These are phyloP conservation scores for Takifugu bimaculatus DNA, from an alignment of 2,113 vertebrate species.

Conservation along the genomic window DNA sequence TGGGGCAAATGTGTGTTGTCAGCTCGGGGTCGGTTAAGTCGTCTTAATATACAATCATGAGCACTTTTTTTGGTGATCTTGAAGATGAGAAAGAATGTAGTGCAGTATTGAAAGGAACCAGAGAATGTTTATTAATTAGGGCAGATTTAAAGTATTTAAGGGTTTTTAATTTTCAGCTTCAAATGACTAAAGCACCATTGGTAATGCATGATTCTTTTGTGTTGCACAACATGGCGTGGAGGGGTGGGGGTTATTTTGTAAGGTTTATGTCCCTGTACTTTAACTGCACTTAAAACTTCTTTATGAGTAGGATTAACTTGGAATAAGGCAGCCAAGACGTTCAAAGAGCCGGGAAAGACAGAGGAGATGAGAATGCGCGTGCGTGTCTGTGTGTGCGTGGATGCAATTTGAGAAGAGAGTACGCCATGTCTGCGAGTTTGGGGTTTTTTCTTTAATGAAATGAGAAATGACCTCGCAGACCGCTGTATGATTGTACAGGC, in stretches of 20 bases:
- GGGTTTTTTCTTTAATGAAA: constrained; percentile 3
- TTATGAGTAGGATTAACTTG: constrained; percentile 7
- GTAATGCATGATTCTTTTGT: constrained; percentile 47
- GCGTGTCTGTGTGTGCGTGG: constrained; percentile 12
- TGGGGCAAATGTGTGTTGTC: constrained; percentile 28
- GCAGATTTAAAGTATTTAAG: not conserved
- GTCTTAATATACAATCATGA: constrained; percentile 43
- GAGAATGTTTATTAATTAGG: constrained; percentile 6
- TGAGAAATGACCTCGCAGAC: constrained; percentile 14
- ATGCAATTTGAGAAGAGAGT: constrained; percentile 25
- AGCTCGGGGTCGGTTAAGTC: constrained; percentile 25
- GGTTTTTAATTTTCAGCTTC: constrained; percentile 28
- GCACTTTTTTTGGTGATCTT: constrained; percentile 37
- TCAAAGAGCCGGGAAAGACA: not conserved
- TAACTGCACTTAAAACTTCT: constrained; percentile 12
- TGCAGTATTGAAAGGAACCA: constrained; percentile 5
- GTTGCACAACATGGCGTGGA: constrained; percentile 3
- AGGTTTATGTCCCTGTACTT: constrained; percentile 12
- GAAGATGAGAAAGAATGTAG: constrained; percentile 43
- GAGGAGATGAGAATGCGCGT: not conserved
- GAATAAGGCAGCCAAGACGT: constrained; percentile 14
- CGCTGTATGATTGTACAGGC: not conserved
- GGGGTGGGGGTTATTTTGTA: constrained; percentile 1
- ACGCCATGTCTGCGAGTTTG: not conserved
- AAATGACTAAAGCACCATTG: constrained; percentile 14